Conservation (phyloP, 2,797 vertebrate genomes). For the Gymnothorax javanicus region DNA sequence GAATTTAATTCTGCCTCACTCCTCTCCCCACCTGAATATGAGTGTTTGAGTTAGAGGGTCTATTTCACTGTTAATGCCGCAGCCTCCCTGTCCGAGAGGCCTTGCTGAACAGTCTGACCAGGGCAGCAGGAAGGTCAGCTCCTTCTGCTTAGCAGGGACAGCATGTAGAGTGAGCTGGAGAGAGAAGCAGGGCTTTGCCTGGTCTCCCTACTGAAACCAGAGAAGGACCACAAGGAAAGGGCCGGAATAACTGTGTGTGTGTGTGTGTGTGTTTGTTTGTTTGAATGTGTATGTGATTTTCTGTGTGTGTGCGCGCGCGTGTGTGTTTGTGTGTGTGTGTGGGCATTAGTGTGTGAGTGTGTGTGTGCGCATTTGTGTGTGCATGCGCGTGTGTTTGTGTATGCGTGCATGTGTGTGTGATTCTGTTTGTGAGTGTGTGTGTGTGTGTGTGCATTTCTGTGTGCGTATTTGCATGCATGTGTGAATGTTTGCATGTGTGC, state of each 20-base stretch:
- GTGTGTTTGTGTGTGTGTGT: no score
- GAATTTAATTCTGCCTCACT: no score
- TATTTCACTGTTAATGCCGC: no score
- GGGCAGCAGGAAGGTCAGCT: background rate
- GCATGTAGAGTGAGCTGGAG: no score
- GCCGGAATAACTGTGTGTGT: background rate
- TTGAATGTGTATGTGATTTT: background rate
- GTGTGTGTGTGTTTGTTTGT: constrained; percentile 10
- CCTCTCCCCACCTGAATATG: no score
- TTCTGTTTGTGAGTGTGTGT: background rate
- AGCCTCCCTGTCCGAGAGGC: no score
- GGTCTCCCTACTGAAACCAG: background rate
- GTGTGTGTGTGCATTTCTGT: background rate
- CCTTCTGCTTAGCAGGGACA: background rate
- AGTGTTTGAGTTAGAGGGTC: no score
- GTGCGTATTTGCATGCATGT: background rate
- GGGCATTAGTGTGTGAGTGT: no score
- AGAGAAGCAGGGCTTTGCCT: no score
- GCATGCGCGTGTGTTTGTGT: background rate
- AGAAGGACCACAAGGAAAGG: no score
- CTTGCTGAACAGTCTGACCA: background rate
- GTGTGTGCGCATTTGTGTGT: background rate
- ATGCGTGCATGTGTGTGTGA: background rate
- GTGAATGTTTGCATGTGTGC: no score
- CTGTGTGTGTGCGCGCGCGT: background rate